Conservation (phyloP, 2,888 invertebrate species). For the Drosophila histrio region DNA sequence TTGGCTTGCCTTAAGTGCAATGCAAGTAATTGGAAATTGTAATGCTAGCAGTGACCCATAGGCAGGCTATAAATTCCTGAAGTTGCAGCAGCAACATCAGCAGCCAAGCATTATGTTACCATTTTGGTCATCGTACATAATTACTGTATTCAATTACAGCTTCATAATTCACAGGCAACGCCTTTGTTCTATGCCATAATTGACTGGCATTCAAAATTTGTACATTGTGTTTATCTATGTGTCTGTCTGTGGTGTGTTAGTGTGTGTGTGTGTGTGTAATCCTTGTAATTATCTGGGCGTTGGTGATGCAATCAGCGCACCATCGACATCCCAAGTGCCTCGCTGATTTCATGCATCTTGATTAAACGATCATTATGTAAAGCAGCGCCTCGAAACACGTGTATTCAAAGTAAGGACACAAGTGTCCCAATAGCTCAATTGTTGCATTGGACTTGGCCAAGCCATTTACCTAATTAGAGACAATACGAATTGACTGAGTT, state of each 20-base stretch:
- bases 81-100: background rate
- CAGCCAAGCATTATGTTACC: slow-evolving; percentile 29
- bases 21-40: slow-evolving; percentile 46
- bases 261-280: slow-evolving; percentile 29
- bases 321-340: slow-evolving; percentile 27
- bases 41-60: slow-evolving; percentile 9
- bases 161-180: slow-evolving; percentile 53
- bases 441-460: background rate
- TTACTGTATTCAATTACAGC: slow-evolving; percentile 69
- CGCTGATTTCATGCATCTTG: slow-evolving; percentile 31
- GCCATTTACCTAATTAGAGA: background rate
- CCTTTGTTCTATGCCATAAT: slow-evolving; percentile 5
- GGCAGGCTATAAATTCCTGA: slow-evolving; percentile 24
- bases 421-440: slow-evolving; percentile 12
- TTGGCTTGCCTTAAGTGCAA: slow-evolving; percentile 25
- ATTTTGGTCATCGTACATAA: slow-evolving; percentile 45
- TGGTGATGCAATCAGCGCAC: slow-evolving; percentile 27
- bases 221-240: background rate
- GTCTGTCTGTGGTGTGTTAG: slow-evolving; percentile 2
- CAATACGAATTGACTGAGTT: background rate
- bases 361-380: slow-evolving; percentile 47
- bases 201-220: background rate
- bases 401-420: background rate
- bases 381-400: slow-evolving; percentile 18
- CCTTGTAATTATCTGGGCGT: slow-evolving; percentile 50